A percentile compares a stretch with the other conserved stretches of the same genome.
These are phyloP conservation scores for Microhierax caerulescens DNA, from an alignment of 2,797 vertebrate genomes.

Conservation along the genomic window DNA sequence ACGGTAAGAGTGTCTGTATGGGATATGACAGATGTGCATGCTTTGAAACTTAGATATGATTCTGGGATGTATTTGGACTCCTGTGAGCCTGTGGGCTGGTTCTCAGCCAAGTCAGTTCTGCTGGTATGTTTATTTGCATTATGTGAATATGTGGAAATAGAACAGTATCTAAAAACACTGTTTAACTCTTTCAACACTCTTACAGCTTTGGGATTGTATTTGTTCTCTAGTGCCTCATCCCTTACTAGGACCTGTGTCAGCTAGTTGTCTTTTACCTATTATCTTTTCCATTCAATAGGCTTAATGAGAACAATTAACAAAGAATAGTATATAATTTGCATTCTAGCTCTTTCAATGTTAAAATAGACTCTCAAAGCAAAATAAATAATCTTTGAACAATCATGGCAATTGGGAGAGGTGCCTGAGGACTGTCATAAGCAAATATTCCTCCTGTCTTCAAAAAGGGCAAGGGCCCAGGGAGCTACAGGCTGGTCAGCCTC, in stretches of 20 bases:
- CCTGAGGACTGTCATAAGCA: neutral
- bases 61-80: neutral
- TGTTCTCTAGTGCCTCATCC: neutral
- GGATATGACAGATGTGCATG: neutral
- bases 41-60: neutral
- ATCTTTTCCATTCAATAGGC: neutral
- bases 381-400: neutral
- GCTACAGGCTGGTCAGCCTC: too few relatives aligned
- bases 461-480: too few relatives aligned
- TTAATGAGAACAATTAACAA: neutral
- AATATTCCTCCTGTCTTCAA: too few relatives aligned
- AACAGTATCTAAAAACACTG: neutral
- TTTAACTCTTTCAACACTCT: neutral
- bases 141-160: neutral
- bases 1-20: neutral
- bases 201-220: neutral
- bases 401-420: neutral
- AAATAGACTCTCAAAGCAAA: neutral
- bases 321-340: neutral
- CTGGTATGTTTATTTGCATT: neutral
- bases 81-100: neutral
- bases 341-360: neutral
- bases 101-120: neutral
- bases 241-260: neutral
- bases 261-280: neutral